Evolutionary conservation across 2,888 invertebrate genomes (phyloP), one percentile per base, ranked within the genome.

Genomic region (Pyrochroa serraticornis): DNA sequence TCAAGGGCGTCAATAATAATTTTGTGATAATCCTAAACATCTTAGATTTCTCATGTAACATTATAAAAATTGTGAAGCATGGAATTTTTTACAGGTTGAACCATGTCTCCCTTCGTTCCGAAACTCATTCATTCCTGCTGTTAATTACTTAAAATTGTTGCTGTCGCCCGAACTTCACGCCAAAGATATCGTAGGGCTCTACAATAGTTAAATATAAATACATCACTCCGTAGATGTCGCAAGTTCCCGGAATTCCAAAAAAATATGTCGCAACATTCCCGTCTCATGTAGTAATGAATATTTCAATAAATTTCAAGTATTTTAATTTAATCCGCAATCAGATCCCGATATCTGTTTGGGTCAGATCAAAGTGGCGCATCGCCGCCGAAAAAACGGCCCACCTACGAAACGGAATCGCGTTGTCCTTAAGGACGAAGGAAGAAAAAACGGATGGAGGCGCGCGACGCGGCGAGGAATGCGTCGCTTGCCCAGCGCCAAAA

Each of bases 401-500:
- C 61, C 64, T 58, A 64, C 48, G 44, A 39, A 37, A 45, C 22
- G 22, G 22, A 22, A 22, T 22, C 22, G 22, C 22, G 22, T 22
- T 22, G 47, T 39, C 38, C 71, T 71, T 70, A 66, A 60, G 60
- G 65, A 59, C 60, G 44, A 45, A 9, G 10, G 55, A 52, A 63
- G 65, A 70, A 72, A 74, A 73, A 74, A 66, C 47, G 65, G 62
- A 55, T 58, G 51, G 50, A 68, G 71, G 69, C 72, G 72, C 71
- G 71, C 71, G 70, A 69, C 67, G 67, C 62, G 59, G 75, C 74
- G 74, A 70, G 75, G 76, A 77, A 77, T 75, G 75, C 77, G 75
- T 76, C 75, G 76, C 76, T 72, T 69, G 69, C 45, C 66, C 75
- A 77, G 77, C 78, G 78, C 77, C 76, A 78, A 78, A 77, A 77